A percentile compares a stretch with the other conserved stretches of the same genome.
Evolutionary conservation across 1,140 invertebrate species (phyloP).

Genomic region (Brachionus calyciflorus): DNA sequence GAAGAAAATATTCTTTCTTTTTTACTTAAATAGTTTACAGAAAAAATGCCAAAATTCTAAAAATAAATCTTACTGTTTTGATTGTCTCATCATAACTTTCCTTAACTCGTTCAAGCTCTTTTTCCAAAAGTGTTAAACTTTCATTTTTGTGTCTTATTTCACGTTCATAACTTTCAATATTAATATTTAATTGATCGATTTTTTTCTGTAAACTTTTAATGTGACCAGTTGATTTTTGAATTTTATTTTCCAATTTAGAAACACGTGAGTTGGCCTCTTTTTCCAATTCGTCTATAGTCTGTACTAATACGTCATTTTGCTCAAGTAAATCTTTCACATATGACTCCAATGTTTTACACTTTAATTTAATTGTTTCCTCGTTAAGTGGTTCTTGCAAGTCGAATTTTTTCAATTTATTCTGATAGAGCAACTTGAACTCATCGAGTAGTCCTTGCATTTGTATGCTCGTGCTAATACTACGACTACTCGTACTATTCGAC

Average conservation of each 20-base stretch:
- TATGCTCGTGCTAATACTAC: conserved; percentile 23
- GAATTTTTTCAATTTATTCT: conserved; percentile 23
- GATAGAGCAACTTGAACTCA: conserved; percentile 39
- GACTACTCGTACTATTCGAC: conserved; percentile 20
- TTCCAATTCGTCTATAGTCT: conserved; percentile 59
- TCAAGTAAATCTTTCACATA: conserved; percentile 59
- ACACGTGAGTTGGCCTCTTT: conserved; percentile 58
- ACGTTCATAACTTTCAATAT: background rate
- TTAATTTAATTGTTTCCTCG: conserved; percentile 16
- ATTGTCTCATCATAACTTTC: conserved; percentile 1
- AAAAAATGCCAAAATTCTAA: no score
- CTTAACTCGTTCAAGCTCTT: background rate
- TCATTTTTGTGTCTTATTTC: conserved; percentile 7
- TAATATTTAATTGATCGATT: background rate
- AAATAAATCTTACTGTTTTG: conserved; percentile 18
- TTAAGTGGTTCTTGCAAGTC: background rate
- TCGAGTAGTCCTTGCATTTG: conserved; percentile 37
- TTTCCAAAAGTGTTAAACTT: background rate
- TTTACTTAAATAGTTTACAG: no score
- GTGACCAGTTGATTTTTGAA: conserved; percentile 50
- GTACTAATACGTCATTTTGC: conserved; percentile 59
- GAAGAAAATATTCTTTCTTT: no score
- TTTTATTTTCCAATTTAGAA: conserved; percentile 53
- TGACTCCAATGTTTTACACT: conserved; percentile 50
- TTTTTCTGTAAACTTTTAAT: conserved; percentile 24